Percentiles rank a stretch among this genome's conserved stretches.
phyloP scores from a whole-genome alignment of 2,113 vertebrate genomes.

The Nettapus auritus region DNA sequence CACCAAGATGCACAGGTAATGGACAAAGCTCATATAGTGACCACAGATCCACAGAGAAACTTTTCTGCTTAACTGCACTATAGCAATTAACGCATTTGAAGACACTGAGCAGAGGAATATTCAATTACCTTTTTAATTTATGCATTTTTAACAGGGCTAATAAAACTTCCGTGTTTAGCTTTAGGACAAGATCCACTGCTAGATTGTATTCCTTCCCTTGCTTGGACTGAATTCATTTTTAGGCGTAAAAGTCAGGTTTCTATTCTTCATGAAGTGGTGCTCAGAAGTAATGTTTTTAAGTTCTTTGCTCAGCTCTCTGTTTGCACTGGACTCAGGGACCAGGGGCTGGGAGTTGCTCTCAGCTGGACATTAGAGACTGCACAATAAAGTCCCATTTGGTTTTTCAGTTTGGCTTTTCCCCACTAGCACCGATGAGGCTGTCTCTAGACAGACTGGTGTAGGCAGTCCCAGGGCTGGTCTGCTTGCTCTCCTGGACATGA shows the following conservation, averaged over 20 bases:
- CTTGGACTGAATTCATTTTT: neutral
- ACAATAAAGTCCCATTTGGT: neutral
- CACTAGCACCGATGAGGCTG: neutral
- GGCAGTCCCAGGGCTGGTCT: neutral
- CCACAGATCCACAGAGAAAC: neutral
- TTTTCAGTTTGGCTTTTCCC: neutral
- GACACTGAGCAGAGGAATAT: neutral
- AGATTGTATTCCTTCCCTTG: neutral
- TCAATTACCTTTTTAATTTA: neutral
- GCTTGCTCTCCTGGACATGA: neutral
- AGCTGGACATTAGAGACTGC: neutral
- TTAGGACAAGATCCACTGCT: neutral
- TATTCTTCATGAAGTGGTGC: neutral
- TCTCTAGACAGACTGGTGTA: neutral
- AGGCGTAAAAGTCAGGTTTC: neutral
- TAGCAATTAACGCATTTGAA: neutral
- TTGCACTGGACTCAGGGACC: neutral
- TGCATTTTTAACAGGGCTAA: neutral
- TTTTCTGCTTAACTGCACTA: neutral
- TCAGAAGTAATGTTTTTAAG: neutral
- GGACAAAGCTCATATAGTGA: neutral
- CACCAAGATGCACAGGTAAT: slow-evolving; percentile 32
- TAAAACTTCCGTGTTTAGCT: neutral
- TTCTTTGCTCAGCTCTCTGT: neutral
- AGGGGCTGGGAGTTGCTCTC: neutral